Evolutionary conservation across 2,797 vertebrate genomes (phyloP).

Genomic region (Tinamus major): DNA sequence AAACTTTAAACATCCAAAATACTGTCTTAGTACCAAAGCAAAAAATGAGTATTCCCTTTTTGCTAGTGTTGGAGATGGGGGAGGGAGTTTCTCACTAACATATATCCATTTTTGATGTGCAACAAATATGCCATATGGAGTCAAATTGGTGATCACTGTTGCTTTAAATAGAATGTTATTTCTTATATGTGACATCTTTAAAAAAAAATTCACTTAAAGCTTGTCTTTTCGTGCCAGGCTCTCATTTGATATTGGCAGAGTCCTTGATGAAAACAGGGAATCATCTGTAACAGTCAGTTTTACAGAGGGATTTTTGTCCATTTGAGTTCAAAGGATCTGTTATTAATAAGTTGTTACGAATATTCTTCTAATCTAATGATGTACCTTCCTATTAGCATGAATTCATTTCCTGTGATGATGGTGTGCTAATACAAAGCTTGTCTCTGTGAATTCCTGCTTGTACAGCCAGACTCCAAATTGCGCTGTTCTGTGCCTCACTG

Average conservation of each 20-base stretch:
- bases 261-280: neutral
- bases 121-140: slow-evolving; percentile 47
- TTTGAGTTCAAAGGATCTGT: slow-evolving; percentile 20
- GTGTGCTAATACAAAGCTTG: neutral
- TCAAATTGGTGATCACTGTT: slow-evolving; percentile 50
- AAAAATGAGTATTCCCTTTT: neutral
- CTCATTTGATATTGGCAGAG: neutral
- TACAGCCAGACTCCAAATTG: neutral
- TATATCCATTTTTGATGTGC: slow-evolving; percentile 36
- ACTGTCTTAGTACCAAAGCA: neutral
- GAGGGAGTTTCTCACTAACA: slow-evolving; percentile 44
- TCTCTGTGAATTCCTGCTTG: neutral
- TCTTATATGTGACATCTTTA: slow-evolving; percentile 42
- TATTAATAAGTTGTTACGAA: slow-evolving; percentile 43
- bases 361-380: slow-evolving; percentile 4
- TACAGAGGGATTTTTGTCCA: neutral
- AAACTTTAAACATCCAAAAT: neutral
- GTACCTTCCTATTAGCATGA: neutral
- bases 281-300: neutral
- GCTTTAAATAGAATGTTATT: slow-evolving; percentile 33
- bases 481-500: neutral
- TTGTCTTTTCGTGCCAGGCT: slow-evolving; percentile 38
- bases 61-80: neutral
- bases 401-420: neutral
- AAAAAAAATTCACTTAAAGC: neutral